Evolutionary conservation across 2,113 vertebrate species (phyloP), one percentile per base, ranked within the genome.

Genomic region (Sceloporus undulatus): DNA sequence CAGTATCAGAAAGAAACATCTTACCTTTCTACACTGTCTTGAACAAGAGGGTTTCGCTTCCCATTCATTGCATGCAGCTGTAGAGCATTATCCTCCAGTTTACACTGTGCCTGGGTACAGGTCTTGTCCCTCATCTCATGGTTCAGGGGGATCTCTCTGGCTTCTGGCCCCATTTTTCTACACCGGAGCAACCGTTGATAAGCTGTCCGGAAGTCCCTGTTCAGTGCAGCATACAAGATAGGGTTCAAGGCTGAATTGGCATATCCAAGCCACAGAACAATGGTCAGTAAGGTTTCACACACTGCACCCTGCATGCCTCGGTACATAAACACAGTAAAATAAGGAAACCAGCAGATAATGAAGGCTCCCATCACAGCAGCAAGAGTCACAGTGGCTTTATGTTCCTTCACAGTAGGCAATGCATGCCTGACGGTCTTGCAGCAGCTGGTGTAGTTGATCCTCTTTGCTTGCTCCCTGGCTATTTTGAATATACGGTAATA

Each of bases 241-340:
- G 99, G 99, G 91, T 99, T 99, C 85, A 99, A 94, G 27, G 98
- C 98, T 5, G 99, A 99, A 96, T 99, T 99, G 91, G 97, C 89
- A 0, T 99, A 99, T 85, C 99, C 99, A 88, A 99, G 94, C 98
- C 99, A 99, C 10, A 97, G 90, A 1, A 97, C 97, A 0, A 98
- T 48, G 7, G 96, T 96, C 48, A 97, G 92, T 9, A 94, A 73
- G 0, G 90, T 92, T 48, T 95, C 91, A 18, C 95, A 90, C 68
- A 96, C 81, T 0, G 1, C 90, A 40, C 96, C 97, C 52, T 3
- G 68, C 27, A 98, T 85, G 13, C 98, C 98, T 4, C 96, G 96
- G 93, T 96, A 98, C 0, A 93, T 97, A 79, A 99, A 98, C 19
- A 96, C 96, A 0, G 98, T 98, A 93, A 99, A 99, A 94, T 99